Evolutionary conservation across 2,113 vertebrate species (phyloP), one percentile per base, ranked within the genome.

Genomic region (Eira barbara): DNA sequence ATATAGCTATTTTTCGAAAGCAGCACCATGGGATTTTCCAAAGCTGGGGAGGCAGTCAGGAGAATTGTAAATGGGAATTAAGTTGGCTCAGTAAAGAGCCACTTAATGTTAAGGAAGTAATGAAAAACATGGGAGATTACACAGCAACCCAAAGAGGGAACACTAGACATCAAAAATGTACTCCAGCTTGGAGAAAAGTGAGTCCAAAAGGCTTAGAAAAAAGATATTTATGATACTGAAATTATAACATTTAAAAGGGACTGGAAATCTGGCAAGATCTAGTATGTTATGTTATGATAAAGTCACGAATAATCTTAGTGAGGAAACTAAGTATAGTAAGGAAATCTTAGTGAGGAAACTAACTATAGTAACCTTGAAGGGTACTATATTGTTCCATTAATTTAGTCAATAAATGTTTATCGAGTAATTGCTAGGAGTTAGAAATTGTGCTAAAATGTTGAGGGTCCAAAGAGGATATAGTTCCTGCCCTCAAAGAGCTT

Each of bases 1-100:
- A 91, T 59, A 65, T 86, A 89, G 69, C 74, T 31, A n/a, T 67
- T 55, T 89, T 96, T 94, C 39, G 89, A 92, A 91, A 92, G 17
- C 1, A 86, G 71, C 42, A 79, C 29, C 71, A 55, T 34, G 42
- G 10, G 10, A 61, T 90, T 91, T 84, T 96, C 36, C 91, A 85
- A 89, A 89, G 59, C 9, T 18, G 9, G 3, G 36, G 29, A 89
- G 57, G 42, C 63, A 73, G 34, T 25, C 63, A 91, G 34, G n/a
- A 61, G 79, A n/a, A 76, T 4, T 80, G 31, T 7, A 94, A 73
- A 59, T 61, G 90, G 79, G 49, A 95, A 57, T 94, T 94, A 59
- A 94, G 42, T 74, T 76, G 82, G 34, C 29, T 74, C 14, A 95
- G 2, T 14, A 78, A 94, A 6, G 14, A 83, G 57, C 3, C 81